These are phyloP conservation scores for Zophobas atratus DNA, from an alignment of 1,140 invertebrate species.

Conservation along the genomic window DNA sequence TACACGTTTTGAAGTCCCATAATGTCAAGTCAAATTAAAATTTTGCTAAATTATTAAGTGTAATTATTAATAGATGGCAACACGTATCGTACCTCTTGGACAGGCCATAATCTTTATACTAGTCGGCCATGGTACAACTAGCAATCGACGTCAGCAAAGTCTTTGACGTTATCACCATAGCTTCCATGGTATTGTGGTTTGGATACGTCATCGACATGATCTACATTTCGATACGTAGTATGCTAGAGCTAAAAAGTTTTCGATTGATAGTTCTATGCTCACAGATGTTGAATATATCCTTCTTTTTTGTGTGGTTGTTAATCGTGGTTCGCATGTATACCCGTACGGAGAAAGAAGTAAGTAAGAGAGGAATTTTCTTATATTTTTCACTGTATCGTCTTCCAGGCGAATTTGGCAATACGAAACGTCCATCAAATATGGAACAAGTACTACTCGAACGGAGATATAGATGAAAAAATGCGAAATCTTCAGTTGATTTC, in stretches of 20 bases:
- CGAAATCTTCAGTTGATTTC: conserved; percentile 51
- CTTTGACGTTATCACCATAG: background rate
- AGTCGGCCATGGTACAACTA: background rate
- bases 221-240: background rate
- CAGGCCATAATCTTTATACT: no score
- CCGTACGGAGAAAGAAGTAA: background rate
- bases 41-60: no score
- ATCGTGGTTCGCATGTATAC: background rate
- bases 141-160: background rate
- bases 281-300: background rate
- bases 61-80: no score
- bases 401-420: conserved; percentile 46
- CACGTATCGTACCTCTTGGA: no score
- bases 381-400: no score
- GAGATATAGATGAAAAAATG: conserved; percentile 30
- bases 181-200: background rate
- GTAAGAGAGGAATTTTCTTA: background rate
- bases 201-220: background rate
- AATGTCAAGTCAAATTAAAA: no score
- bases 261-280: background rate
- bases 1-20: no score
- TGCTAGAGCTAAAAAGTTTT: background rate
- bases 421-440: conserved; percentile 54
- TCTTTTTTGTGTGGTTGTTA: background rate
- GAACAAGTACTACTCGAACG: conserved; percentile 48